Evolutionary conservation across 2,113 vertebrate species (phyloP), one percentile per base, ranked within the genome.

Genomic region (Mixornis gularis): DNA sequence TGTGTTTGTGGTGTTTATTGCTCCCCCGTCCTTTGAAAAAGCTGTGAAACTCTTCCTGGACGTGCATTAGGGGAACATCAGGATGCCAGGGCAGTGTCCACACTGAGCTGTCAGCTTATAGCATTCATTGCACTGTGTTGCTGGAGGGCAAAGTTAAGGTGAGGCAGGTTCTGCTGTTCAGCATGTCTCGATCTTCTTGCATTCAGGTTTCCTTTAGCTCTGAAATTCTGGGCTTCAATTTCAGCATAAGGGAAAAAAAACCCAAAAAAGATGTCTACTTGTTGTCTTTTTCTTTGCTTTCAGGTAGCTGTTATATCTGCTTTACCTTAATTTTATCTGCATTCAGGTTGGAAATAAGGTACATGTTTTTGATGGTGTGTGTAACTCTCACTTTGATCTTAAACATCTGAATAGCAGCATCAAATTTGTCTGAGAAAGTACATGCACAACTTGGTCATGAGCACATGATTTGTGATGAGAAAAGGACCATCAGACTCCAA

Each of bases 171-270:
- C 44, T 74, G 19, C 63, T 72, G n/a, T 59, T 86, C 4, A 9
- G 44, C 6, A 4, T n/a, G 14, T 81, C 29, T n/a, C 25, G 52
- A 65, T 79, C 36, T 92, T 52, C 53, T 1, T 63, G 49, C 29
- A 12, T 51, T 87, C 65, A 59, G 30, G 52, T 84, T 91, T 68
- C 29, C 38, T 70, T 73, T 34, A 68, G 25, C 43, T 81, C 44
- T 87, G 80, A 90, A 85, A 64, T 89, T 52, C 44, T 74, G 62
- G 30, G 8, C 13, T 91, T 85, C 32, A 4, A 32, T 92, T 81
- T 64, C 25, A 69, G 27, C 27, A 11, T 9, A 62, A 34, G 13
- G 48, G 26, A 1, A 38, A 66, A 56, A 22, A 40, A 14, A 2
- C 1, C 1, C 9, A 21, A 15, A 22, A 34, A 17, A 12, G 6